These are phyloP conservation scores for Pomatostomus ruficeps DNA, from an alignment of 2,113 vertebrate genomes.

Conservation along the genomic window DNA sequence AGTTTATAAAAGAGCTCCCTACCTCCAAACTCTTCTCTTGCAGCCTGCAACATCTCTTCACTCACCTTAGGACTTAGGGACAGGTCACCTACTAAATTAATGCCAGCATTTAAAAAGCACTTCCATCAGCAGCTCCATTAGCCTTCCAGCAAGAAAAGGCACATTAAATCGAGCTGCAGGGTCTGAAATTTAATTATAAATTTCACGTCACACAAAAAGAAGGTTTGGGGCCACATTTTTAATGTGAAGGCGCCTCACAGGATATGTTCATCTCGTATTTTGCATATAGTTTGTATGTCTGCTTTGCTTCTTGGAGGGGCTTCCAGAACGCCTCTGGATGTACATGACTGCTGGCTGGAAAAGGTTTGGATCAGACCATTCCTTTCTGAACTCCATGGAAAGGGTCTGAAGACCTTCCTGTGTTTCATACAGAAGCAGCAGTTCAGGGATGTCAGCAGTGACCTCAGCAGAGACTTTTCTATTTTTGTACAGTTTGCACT, in stretches of 20 bases:
- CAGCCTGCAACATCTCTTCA: not conserved
- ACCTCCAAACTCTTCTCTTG: not conserved
- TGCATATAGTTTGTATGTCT: not conserved
- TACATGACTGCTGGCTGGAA: not conserved
- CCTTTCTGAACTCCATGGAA: not conserved
- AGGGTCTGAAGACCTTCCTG: not conserved
- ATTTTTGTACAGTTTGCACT: not conserved
- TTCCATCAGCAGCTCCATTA: slow-evolving; percentile 4
- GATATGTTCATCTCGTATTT: not conserved
- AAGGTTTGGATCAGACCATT: not conserved
- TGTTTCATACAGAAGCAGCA: not conserved
- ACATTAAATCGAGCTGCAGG: slow-evolving; percentile 45
- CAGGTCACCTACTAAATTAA: not conserved
- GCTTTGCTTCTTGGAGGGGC: not conserved
- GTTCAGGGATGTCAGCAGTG: not conserved
- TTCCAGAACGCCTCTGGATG: not conserved
- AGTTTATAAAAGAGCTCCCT: not conserved
- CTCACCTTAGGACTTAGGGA: not conserved
- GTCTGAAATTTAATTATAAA: slow-evolving; percentile 20
- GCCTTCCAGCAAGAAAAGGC: slow-evolving; percentile 33
- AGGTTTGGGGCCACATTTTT: slow-evolving; percentile 55
- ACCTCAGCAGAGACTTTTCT: not conserved
- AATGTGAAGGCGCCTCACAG: not conserved
- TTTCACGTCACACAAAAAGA: not conserved
- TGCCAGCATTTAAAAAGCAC: not conserved